These are phyloP conservation scores for Rhinoptilus africanus DNA, from an alignment of 2,113 vertebrate species.

Conservation along the genomic window DNA sequence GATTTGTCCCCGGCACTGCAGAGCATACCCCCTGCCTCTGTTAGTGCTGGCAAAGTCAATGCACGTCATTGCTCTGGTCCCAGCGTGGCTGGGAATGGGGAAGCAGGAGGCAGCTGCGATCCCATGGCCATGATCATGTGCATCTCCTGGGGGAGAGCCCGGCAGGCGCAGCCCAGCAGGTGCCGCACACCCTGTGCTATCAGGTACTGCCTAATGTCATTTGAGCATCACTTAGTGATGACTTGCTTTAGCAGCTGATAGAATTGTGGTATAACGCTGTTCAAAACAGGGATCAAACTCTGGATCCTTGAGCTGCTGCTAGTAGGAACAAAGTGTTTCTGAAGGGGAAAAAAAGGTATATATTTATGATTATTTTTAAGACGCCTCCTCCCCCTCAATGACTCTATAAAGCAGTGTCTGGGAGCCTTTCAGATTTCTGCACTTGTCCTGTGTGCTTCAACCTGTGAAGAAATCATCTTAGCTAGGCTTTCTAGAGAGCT, in stretches of 20 bases:
- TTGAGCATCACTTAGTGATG: not conserved
- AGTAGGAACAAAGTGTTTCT: not conserved
- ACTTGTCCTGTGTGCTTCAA: not conserved
- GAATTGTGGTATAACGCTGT: not conserved
- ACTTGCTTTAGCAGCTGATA: not conserved
- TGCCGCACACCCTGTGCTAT: not conserved
- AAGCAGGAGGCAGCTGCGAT: fast-evolving
- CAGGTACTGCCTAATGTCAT: not conserved
- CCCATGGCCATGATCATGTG: fast-evolving
- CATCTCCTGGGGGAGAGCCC: not conserved
- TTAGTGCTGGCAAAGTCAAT: not conserved
- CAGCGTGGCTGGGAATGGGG: not conserved
- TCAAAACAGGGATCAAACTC: not conserved
- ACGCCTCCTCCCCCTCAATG: fast-evolving
- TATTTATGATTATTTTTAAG: not conserved
- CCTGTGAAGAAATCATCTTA: not conserved
- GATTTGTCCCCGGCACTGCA: not conserved
- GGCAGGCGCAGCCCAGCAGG: not conserved
- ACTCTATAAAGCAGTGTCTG: not conserved
- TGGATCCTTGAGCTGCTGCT: not conserved
- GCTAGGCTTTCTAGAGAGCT: not conserved
- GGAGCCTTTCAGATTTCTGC: not conserved
- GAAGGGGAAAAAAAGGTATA: not conserved
- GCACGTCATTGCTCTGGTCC: not conserved
- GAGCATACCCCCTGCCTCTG: not conserved